Evolutionary conservation across 1,140 invertebrate species (phyloP), one percentile per base, ranked within the genome.

Genomic region (Vollenhovia emeryi): DNA sequence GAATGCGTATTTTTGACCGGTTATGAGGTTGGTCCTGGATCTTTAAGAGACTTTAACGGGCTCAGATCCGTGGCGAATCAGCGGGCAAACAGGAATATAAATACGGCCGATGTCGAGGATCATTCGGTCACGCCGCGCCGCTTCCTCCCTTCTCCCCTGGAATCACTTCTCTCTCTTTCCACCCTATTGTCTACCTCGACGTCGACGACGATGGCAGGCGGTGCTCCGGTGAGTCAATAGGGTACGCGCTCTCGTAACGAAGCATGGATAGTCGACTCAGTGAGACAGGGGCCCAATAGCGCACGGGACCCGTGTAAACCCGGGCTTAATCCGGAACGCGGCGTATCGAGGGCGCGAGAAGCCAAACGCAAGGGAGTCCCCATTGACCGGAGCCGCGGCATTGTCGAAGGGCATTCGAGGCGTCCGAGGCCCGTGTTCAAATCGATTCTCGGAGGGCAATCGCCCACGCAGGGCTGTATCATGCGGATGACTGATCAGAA

Each of bases 51-150:
- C 64, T 86, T 89, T 74, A 69, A 89, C 33, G 66, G 73, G 66
- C 55, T 45, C 84, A 21, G 64, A 50, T 59, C 86, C 92, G 90
- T 94, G 90, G 91, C 93, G 91, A 93, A 93, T 93, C 91, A 93
- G 87, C 89, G 87, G 88, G 91, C 91, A 93, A 94, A 94, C 92
- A 94, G 92, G 89, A 93, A 89, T 92, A 92, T 93, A 94, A 93
- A 93, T 93, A 91, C 89, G 78, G 55, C 86, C 91, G 89, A 83
- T 85, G 80, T 90, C 89, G 87, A 89, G 86, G 88, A 89, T 76
- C 75, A 73, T 89, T 91, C 89, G 90, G 92, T 93, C 91, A 93
- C 89, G 90, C 79, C 85, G 90, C 89, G 90, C 86, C 30, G 86
- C 79, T 55, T 88, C 83, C 59, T 52, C 57, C 43, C 66, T n/a